Evolutionary conservation across 2,797 vertebrate species (phyloP), one percentile per base, ranked within the genome.

Genomic region (Trichosurus vulpecula): DNA sequence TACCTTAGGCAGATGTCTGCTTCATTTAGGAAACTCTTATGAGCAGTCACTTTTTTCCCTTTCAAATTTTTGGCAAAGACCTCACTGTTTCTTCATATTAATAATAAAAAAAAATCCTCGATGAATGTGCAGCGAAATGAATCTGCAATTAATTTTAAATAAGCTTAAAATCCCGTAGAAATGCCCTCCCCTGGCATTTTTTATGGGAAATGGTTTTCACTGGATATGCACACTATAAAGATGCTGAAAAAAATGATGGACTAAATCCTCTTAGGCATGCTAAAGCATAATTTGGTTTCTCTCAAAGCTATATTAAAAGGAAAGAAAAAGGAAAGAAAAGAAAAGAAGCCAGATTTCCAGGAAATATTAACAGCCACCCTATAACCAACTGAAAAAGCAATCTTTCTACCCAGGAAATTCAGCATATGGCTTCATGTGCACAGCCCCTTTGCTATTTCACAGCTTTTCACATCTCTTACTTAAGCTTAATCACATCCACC

Each of bases 391-490:
- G 89, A 35, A 47, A 95, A 93, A 97, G 94, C 97, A 96, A 52
- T 96, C 91, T 91, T 12, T 74, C 89, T 0, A 0, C 61, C 0
- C 90, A 90, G 97, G 96, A 97, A 96, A 91, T 29, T 90, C 81
- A 94, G 94, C 95, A 57, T 91, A 94, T 92, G 97, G 91, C 93
- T 98, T 96, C 94, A 81, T 66, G 90, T 96, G 94, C 95, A 93
- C 56, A 61, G 89, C 96, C 92, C 6, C 91, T 94, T 93, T 47
- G 61, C 93, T 96, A 96, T 91, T 54, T 53, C 92, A 2, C 92
- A 0, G 90, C 54, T 93, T 98, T 94, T 98, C 52, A 98, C 96
- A 54, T 94, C 98, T 98, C 98, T 98, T 66, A 9, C 97, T 97
- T 98, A 97, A 97, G 97, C 98, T 97, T 92, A 87, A 96, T 14